These are phyloP conservation scores for Myanophis thanlyinensis DNA, from an alignment of 2,113 vertebrate species.

Conservation along the genomic window DNA sequence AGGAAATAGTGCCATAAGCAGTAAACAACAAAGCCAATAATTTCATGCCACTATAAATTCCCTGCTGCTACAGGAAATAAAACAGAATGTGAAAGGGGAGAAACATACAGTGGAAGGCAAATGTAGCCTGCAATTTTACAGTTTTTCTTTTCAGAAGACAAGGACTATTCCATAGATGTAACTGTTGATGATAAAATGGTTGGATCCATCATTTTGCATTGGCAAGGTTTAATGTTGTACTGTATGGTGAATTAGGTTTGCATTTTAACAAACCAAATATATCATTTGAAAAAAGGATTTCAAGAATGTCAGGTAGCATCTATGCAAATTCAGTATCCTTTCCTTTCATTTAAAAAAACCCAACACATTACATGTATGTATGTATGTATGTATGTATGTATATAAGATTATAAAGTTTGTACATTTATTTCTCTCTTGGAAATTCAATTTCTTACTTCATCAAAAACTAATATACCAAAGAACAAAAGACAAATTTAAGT, in stretches of 20 bases:
- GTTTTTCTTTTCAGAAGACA: background rate
- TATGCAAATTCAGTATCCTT: background rate
- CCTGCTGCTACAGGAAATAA: conserved; percentile 4
- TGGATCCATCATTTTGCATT: background rate
- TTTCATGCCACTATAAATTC: conserved; percentile 11
- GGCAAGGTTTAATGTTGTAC: background rate
- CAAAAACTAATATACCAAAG: background rate
- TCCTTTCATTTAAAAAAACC: background rate
- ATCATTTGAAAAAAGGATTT: background rate
- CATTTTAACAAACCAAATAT: background rate
- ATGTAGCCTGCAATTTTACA: background rate
- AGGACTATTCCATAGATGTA: background rate
- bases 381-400: too few relatives aligned
- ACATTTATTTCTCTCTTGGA: background rate
- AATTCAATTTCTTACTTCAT: background rate
- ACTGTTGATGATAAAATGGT: background rate
- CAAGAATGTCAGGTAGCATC: background rate
- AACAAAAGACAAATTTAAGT: background rate
- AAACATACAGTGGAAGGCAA: background rate
- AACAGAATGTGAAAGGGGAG: conserved; percentile 1
- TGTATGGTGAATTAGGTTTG: background rate
- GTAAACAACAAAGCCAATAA: background rate
- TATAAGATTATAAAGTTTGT: background rate
- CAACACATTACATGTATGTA: background rate
- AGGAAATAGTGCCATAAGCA: background rate